A percentile compares a stretch with the other conserved stretches of the same genome.
These are phyloP conservation scores for Epizoanthus rinbou DNA, from an alignment of 92 coral and sea anemone genomes.

Conservation along the genomic window DNA sequence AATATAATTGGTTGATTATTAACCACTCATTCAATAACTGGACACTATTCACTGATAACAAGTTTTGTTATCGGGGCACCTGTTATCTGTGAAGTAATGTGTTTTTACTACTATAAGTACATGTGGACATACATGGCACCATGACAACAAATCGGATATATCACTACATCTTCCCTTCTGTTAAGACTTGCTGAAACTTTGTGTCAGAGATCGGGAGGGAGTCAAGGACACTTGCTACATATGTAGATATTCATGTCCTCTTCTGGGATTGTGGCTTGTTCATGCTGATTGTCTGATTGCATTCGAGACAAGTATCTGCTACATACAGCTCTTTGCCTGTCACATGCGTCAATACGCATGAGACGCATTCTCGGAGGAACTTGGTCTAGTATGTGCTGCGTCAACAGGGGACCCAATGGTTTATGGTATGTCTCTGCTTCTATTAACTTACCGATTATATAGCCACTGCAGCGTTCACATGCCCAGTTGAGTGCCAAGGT, in stretches of 20 bases:
- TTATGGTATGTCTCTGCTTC: slow-evolving; percentile 29
- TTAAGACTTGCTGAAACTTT: too few relatives aligned
- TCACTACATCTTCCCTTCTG: too few relatives aligned
- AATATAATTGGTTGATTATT: too few relatives aligned
- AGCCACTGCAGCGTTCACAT: slow-evolving; percentile 32
- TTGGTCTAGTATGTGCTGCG: slow-evolving; percentile 43
- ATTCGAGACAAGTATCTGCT: slow-evolving; percentile 43
- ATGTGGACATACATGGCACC: too few relatives aligned
- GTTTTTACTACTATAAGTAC: too few relatives aligned
- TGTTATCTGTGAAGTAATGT: too few relatives aligned
- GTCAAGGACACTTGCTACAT: slow-evolving; percentile 1
- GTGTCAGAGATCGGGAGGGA: too few relatives aligned
- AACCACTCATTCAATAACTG: too few relatives aligned
- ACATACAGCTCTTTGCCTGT: slow-evolving; percentile 49
- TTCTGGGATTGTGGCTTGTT: slow-evolving; percentile 26
- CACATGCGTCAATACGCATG: slow-evolving; percentile 45
- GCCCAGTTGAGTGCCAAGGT: slow-evolving; percentile 32
- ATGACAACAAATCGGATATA: too few relatives aligned
- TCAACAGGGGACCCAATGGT: slow-evolving; percentile 46
- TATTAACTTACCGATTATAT: slow-evolving; percentile 19
- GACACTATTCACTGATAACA: too few relatives aligned
- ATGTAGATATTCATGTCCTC: slow-evolving; percentile 41
- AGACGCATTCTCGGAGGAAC: slow-evolving; percentile 43
- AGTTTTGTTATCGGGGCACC: too few relatives aligned
- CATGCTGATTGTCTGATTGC: slow-evolving; percentile 10